Conservation (phyloP, 1,140 invertebrate species). For the Cephus cinctus region DNA sequence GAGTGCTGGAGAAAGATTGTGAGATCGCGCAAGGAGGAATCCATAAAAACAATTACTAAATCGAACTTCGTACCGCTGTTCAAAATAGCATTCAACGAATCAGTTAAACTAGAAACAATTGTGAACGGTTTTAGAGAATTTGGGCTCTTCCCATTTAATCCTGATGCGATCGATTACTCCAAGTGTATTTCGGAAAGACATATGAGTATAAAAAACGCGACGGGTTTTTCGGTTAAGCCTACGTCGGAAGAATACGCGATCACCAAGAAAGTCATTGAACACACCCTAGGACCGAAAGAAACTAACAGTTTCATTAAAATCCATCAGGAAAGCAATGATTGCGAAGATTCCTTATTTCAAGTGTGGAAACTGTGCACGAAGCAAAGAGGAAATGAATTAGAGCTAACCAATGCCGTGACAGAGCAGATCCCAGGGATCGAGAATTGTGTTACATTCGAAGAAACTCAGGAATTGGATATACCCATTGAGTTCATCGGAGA, state of each 20-base stretch:
- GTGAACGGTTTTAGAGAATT: conserved; percentile 39
- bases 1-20: conserved; percentile 35
- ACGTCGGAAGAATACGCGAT: neutral
- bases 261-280: neutral
- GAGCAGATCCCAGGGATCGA: too few species aligned
- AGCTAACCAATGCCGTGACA: too few species aligned
- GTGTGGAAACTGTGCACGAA: neutral
- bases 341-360: neutral
- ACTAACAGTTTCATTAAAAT: neutral
- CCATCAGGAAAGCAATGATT: neutral
- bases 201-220: conserved; percentile 2
- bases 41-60: conserved; percentile 30
- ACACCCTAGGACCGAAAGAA: neutral
- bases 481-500: neutral
- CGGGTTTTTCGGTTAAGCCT: too few species aligned
- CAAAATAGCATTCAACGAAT: conserved; percentile 22
- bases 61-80: conserved; percentile 39
- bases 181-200: conserved; percentile 27
- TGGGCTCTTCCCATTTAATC: conserved; percentile 42
- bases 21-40: conserved; percentile 17
- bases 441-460: too few species aligned
- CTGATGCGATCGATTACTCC: conserved; percentile 37
- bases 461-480: too few species aligned
- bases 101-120: conserved; percentile 27
- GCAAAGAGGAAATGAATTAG: too few species aligned